Conservation (phyloP, 2,113 vertebrate genomes). For the Rhombomys opimus region DNA sequence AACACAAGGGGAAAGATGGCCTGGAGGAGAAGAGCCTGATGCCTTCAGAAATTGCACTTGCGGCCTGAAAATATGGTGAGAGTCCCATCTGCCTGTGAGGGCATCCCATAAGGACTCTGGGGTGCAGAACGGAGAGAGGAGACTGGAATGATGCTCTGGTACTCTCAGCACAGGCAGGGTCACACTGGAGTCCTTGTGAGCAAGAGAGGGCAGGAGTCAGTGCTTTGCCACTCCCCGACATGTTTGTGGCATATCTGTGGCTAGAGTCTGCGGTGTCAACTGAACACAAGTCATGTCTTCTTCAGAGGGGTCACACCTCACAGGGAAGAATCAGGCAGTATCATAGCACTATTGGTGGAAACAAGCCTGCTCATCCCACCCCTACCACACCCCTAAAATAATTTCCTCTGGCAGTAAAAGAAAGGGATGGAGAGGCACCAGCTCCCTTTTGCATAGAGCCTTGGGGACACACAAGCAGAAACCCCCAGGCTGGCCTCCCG, state of each 20-base stretch:
- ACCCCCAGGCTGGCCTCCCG: slow-evolving; percentile 68
- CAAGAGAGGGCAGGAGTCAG: neutral
- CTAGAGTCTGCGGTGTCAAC: neutral
- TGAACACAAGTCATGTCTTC: neutral
- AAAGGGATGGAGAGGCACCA: fast-evolving
- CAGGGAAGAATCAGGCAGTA: neutral
- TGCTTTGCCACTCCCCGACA: neutral
- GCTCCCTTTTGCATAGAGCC: neutral
- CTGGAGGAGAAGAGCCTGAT: slow-evolving; percentile 68
- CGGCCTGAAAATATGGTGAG: slow-evolving; percentile 62
- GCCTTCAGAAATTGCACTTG: slow-evolving; percentile 78
- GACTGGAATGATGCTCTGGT: neutral
- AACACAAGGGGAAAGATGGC: slow-evolving; percentile 14
- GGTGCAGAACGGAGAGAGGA: neutral
- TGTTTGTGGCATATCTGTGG: neutral
- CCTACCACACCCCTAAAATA: neutral
- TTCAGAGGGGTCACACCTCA: neutral
- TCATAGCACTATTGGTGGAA: slow-evolving; percentile 20
- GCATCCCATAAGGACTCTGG: neutral
- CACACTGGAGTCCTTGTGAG: neutral
- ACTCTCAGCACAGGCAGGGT: neutral
- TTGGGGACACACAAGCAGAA: slow-evolving; percentile 42
- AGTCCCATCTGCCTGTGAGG: neutral
- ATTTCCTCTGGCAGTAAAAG: slow-evolving; percentile 17
- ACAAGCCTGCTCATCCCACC: slow-evolving; percentile 37